Base-by-base conservation (phyloP, 2,797 vertebrate species). In the Coregonus ussuriensis region DNA sequence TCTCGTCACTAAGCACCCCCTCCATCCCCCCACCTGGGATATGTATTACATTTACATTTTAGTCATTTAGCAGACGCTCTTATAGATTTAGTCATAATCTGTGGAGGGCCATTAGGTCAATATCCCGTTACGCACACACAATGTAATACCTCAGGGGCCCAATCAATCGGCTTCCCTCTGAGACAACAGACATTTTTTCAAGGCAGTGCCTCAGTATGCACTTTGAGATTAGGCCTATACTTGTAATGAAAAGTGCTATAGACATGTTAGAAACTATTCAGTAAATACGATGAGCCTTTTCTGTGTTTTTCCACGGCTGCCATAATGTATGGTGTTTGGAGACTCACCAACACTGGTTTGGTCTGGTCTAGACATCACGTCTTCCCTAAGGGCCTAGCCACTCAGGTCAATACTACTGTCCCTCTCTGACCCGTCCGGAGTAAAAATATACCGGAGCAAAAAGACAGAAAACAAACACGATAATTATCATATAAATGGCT, bases 361-460 rank as follows among this genome's bases (percentile, higher is more conserved):
- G 29, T 66, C 29, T 71, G 14, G 7, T 29, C 69, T 52, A 15
- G 69, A 84, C 74, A 74, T 74, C 74, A 81, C 87, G 82, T 75
- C 84, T 91, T 88, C 83, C 67, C 71, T 83, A 59, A 18, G n/a
- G 18, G n/a, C 56, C 56, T 21, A 59, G 56, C n/a, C n/a, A 3
- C 87, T 75, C 81, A 82, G 80, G 77, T 78, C 77, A 68, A 59
- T 37, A 6, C 35, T 5, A 33, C 82, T 81, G 74, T 87, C 88
- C 82, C 69, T 0, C 77, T 25, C 63, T 82, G 82, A 91, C 88
- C 86, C 76, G 91, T 88, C 87, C 75, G 3, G 25, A 79, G 82
- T 88, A 31, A 87, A 90, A 91, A 91, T 91, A 93, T 82, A 87
- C 68, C 74, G 0, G 33, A 71, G 81, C 82, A 77, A 88, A 89